phyloP scores from a whole-genome alignment of 2,888 invertebrate genomes.

The Cetonia aurata region DNA sequence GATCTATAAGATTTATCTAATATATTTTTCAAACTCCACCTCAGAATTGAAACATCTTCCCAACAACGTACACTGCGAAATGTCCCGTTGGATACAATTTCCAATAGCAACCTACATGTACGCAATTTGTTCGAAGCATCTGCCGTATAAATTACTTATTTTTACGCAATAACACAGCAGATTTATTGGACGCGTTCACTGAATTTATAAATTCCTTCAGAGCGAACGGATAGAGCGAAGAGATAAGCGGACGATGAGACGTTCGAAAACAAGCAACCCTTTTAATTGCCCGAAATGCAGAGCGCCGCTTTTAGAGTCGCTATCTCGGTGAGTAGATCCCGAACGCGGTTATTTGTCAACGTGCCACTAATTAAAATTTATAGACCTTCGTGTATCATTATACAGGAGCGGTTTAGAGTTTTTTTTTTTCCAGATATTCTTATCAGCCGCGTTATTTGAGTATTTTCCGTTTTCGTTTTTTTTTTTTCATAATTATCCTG shows the following conservation, averaged over 20 bases:
- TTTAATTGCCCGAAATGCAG: constrained; percentile 12
- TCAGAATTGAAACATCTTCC: no score
- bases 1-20: no score
- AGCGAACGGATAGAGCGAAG: constrained; percentile 7
- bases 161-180: not conserved
- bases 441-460: constrained; percentile 11
- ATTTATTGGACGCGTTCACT: not conserved
- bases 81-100: no score
- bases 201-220: constrained; percentile 17
- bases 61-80: no score
- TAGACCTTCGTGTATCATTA: constrained; percentile 22
- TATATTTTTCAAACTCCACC: no score
- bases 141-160: no score
- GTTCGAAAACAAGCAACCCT: constrained; percentile 19
- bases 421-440: not conserved
- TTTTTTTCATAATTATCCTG: no score
- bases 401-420: not conserved
- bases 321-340: constrained; percentile 18
- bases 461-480: not conserved
- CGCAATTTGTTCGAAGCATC: no score
- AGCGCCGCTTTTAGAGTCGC: constrained; percentile 1
- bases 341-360: constrained; percentile 33
- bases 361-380: constrained; percentile 39
- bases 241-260: constrained; percentile 17
- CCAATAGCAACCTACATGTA: no score